Evolutionary conservation across 2,113 vertebrate genomes (phyloP).

Genomic region (Anoura caudifer): DNA sequence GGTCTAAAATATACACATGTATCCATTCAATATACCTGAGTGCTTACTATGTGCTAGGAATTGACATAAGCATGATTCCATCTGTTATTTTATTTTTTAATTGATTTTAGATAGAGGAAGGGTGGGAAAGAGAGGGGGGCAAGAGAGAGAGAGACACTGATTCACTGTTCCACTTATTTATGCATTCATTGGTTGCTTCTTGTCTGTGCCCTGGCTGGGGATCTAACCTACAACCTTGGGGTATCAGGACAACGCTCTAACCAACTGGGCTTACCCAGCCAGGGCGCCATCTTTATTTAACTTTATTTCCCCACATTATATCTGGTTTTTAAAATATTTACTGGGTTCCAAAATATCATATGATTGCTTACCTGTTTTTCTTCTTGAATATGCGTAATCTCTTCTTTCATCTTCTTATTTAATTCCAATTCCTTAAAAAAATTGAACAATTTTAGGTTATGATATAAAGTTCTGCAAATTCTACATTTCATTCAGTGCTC

Average conservation of each 20-base stretch:
- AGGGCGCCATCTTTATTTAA: not conserved
- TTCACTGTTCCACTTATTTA: no score
- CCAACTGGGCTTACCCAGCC: no score
- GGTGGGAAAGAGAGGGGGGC: no score
- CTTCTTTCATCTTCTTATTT: conserved; percentile 86
- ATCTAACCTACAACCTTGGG: no score
- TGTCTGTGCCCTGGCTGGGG: no score
- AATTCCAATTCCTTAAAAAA: conserved; percentile 87
- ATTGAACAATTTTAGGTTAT: conserved; percentile 44
- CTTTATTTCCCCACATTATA: not conserved
- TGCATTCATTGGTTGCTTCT: no score
- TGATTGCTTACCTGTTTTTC: conserved; percentile 88
- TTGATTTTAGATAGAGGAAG: no score
- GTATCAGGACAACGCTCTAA: no score
- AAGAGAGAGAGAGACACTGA: no score
- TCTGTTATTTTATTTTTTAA: not conserved
- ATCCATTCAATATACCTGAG: not conserved
- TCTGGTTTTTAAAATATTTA: conserved; percentile 33
- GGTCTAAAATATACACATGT: not conserved
- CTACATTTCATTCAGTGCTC: conserved; percentile 14
- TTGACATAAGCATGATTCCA: not conserved
- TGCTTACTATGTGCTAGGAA: not conserved
- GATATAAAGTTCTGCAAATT: conserved; percentile 28
- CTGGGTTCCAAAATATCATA: conserved; percentile 29
- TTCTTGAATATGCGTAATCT: conserved; percentile 81